Base-by-base conservation (phyloP, 2,888 invertebrate species). In the Nineta flava region DNA sequence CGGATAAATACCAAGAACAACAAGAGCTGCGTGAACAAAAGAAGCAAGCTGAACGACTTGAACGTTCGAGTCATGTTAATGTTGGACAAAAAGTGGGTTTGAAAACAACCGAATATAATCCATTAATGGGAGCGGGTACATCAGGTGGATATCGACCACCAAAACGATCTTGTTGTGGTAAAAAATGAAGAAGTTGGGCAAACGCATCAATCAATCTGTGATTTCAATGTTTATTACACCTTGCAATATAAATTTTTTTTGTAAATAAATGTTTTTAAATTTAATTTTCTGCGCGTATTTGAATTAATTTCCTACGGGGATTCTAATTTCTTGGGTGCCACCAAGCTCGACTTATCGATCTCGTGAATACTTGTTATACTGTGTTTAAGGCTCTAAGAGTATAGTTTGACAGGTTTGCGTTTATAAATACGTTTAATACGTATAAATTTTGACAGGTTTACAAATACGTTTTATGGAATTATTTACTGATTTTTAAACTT, bases 21-120 rank as follows among this genome's bases (percentile, higher is more conserved):
- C 56, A 62, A 52, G 61, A 68, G 60, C 62, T 65, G 65, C 62
- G 56, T 51, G 63, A 62, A 56, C 60, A 59, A 49, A 59, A 57
- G 47, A 65, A 62, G 52, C 54, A 52, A 50, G 60, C 61, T 53
- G 61, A 61, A 53, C 42, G 58, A 12, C 17, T 58, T 19, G 57
- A 58, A 34, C 55, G 55, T 48, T 47, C 55, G 38, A 55, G 57
- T 9, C 49, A 51, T n/a, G 47, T 51, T 32, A 31, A 16, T 12
- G 49, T 50, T 4, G 65, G 65, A 13, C 47, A 59, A 12, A 61
- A 53, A 53, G 56, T 66, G 35, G 65, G 65, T 21, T 44, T 55
- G 26, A 44, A 45, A 51, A 16, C 15, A 21, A 41, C 43, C 44
- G 66, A 66, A 13, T 66, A 66, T 51, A 61, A 63, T 57, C 67